Evolutionary conservation across 2,113 vertebrate species (phyloP).

Genomic region (Clarias batrachus): DNA sequence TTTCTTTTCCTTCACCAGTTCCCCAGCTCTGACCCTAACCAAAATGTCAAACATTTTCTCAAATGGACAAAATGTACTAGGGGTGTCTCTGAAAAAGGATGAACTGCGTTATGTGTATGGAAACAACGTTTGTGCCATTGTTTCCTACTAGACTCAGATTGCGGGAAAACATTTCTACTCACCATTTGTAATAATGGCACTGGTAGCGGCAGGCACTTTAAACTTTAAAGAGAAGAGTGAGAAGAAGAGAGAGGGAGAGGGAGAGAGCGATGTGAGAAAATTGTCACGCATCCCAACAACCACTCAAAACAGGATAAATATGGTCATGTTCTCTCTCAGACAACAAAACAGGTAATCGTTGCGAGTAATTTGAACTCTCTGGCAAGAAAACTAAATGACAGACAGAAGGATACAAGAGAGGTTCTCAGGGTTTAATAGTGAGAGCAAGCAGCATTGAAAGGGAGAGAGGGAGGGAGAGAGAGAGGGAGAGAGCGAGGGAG

Average conservation of each 20-base stretch:
- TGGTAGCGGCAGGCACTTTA: constrained; percentile 76
- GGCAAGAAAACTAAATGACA: neutral
- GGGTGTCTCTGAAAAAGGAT: neutral
- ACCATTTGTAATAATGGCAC: constrained; percentile 78
- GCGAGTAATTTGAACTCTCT: constrained; percentile 6
- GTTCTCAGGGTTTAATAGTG: constrained; percentile 5
- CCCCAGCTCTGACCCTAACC: neutral
- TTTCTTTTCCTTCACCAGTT: too few species aligned
- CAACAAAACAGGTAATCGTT: neutral
- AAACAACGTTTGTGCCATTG: constrained; percentile 4
- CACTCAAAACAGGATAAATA: constrained; percentile 15
- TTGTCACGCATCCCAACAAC: constrained; percentile 17
- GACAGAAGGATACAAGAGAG: constrained; percentile 15
- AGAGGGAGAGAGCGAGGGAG: neutral
- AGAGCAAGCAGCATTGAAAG: neutral
- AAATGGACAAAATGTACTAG: neutral
- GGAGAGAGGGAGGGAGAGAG: neutral
- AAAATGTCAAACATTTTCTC: neutral
- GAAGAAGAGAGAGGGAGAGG: neutral
- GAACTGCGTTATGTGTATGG: neutral
- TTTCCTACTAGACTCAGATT: neutral
- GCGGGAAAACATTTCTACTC: constrained; percentile 50
- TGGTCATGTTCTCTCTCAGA: neutral
- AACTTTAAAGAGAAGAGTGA: constrained; percentile 63
- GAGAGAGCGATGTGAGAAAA: neutral